A percentile compares a stretch with the other conserved stretches of the same genome.
Conservation (phyloP, 2,113 vertebrate genomes). For the Anhinga anhinga region DNA sequence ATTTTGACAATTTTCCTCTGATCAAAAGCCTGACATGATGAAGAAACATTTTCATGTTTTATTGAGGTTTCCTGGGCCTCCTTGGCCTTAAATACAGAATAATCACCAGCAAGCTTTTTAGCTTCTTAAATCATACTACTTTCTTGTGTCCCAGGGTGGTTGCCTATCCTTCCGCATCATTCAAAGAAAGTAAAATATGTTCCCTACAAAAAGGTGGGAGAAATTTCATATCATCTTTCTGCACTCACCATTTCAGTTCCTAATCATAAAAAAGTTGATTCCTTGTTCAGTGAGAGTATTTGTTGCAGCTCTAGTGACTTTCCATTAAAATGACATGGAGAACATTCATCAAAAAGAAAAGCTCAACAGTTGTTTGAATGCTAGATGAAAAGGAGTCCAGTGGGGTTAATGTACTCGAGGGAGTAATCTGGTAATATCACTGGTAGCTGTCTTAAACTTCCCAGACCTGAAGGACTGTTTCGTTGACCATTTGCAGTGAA, state of each 20-base stretch:
- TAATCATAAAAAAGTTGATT: not conserved
- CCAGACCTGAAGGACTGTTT: not conserved
- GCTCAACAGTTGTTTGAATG: not conserved
- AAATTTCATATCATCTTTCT: not conserved
- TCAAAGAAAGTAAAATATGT: not conserved
- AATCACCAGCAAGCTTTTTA: not conserved
- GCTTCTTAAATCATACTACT: not conserved
- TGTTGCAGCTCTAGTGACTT: not conserved
- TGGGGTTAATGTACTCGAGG: not conserved
- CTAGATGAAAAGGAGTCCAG: not conserved
- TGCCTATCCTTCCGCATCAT: not conserved
- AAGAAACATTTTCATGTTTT: not conserved
- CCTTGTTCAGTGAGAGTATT: not conserved
- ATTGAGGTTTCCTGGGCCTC: not conserved
- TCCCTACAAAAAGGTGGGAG: not conserved
- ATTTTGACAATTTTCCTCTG: not conserved
- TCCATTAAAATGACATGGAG: not conserved
- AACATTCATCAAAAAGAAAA: not conserved
- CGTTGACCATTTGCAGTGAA: not conserved
- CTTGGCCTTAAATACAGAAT: not conserved
- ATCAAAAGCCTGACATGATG: not conserved
- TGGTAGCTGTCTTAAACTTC: not conserved
- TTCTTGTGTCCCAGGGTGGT: not conserved
- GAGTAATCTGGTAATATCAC: not conserved
- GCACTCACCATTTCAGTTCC: not conserved